A percentile compares a stretch with the other conserved stretches of the same genome.
These are phyloP conservation scores for Cylloceria caligata DNA, from an alignment of 2,888 invertebrate species.

Conservation along the genomic window DNA sequence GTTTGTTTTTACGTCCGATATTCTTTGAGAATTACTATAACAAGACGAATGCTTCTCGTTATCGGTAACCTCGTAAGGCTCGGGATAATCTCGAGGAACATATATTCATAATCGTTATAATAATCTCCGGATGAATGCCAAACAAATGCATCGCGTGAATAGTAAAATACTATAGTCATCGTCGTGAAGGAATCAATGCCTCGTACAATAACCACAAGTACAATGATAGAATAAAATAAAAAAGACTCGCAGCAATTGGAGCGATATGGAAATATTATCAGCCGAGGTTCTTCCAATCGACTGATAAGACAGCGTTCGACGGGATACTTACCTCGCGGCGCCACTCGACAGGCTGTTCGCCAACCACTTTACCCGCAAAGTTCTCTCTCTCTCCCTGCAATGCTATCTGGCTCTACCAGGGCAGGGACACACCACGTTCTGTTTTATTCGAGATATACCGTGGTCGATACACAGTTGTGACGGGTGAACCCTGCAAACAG, in stretches of 20 bases:
- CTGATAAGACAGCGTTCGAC: conserved; percentile 19
- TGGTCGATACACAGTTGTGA: conserved; percentile 19
- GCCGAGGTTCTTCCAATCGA: conserved; percentile 8
- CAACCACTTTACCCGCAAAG: conserved; percentile 42
- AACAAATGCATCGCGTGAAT: too few species aligned
- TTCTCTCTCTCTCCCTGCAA: not conserved
- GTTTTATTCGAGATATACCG: conserved; percentile 8
- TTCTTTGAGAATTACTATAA: not conserved
- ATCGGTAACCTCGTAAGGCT: not conserved
- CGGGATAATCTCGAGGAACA: not conserved
- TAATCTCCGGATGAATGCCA: not conserved
- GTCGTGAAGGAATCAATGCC: not conserved
- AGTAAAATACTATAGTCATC: too few species aligned
- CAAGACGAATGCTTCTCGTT: not conserved
- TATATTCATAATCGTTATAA: not conserved
- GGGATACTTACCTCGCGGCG: conserved; percentile 34
- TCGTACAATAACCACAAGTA: not conserved
- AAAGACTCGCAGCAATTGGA: too few species aligned
- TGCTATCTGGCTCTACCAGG: conserved; percentile 6
- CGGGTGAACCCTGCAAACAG: not conserved
- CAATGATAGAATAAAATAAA: not conserved
- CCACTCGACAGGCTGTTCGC: conserved; percentile 49
- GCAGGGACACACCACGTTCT: conserved; percentile 27
- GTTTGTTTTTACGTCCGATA: not conserved
- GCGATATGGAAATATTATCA: conserved; percentile 19